Evolutionary conservation across 2,888 invertebrate species (phyloP).

Genomic region (Nemapogon koenigi): DNA sequence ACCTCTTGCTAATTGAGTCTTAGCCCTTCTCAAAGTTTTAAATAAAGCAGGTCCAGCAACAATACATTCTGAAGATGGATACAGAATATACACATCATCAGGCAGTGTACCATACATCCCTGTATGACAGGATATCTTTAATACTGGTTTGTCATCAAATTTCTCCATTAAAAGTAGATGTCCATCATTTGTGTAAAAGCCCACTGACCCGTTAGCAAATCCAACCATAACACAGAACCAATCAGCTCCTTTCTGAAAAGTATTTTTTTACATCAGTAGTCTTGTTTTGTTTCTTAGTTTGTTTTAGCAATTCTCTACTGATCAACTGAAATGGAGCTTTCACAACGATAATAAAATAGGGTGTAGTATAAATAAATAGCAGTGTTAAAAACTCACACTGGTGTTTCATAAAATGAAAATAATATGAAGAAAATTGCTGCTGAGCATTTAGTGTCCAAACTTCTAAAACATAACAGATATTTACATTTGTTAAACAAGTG

Average conservation of each 20-base stretch:
- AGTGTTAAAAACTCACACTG: too few species aligned
- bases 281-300: too few species aligned
- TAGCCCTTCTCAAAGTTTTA: constrained; percentile 77
- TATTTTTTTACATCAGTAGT: too few species aligned
- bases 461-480: too few species aligned
- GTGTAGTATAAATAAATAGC: too few species aligned
- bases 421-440: too few species aligned
- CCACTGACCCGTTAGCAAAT: constrained; percentile 81
- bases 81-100: constrained; percentile 79
- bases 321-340: too few species aligned
- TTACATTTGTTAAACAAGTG: too few species aligned
- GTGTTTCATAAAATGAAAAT: too few species aligned
- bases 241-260: constrained; percentile 73
- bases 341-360: too few species aligned
- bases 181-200: constrained; percentile 90
- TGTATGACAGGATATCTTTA: constrained; percentile 79
- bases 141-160: constrained; percentile 82
- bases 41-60: constrained; percentile 80
- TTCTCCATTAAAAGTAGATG: constrained; percentile 82
- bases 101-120: constrained; percentile 57
- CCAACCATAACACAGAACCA: constrained; percentile 94
- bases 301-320: too few species aligned
- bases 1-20: constrained; percentile 84
- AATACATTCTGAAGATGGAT: constrained; percentile 73
- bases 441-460: too few species aligned